These are phyloP conservation scores for Lagocephalus sceleratus DNA, from an alignment of 2,797 vertebrate genomes.

Conservation along the genomic window DNA sequence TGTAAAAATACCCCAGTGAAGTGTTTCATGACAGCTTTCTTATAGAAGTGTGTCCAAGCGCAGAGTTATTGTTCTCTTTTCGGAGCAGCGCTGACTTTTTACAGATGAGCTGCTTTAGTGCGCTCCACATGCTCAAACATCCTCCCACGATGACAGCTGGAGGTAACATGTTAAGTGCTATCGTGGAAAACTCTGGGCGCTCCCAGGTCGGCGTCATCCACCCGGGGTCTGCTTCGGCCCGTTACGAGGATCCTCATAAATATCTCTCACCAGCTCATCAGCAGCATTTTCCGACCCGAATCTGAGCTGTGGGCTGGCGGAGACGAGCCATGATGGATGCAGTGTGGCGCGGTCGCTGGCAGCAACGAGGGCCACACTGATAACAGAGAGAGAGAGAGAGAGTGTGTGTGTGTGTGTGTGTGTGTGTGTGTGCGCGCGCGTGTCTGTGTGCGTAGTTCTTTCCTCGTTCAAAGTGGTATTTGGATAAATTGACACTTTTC, in stretches of 20 bases:
- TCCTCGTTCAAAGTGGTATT: background rate
- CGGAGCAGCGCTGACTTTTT: constrained; percentile 5
- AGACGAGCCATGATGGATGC: constrained; percentile 75
- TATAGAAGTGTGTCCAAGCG: background rate
- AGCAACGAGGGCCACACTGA: constrained; percentile 43
- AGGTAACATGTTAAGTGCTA: constrained; percentile 63
- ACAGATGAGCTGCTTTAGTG: constrained; percentile 39
- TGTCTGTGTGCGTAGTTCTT: too few species aligned
- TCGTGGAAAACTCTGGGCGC: constrained; percentile 34
- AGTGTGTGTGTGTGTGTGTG: constrained; percentile 6
- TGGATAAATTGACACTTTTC: too few species aligned
- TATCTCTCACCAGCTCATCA: constrained; percentile 82
- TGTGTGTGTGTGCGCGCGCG: constrained; percentile 1
- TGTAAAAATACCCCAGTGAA: background rate
- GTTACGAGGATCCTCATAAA: constrained; percentile 78
- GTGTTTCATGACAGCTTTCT: constrained; percentile 7
- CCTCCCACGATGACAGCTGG: constrained; percentile 51
- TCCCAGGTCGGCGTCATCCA: constrained; percentile 61
- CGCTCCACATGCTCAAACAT: constrained; percentile 23
- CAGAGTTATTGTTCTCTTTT: background rate
- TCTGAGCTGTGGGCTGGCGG: constrained; percentile 47
- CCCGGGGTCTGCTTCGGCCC: constrained; percentile 62
- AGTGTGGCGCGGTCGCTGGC: constrained; percentile 55
- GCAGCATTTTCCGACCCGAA: constrained; percentile 37
- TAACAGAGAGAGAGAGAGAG: constrained; percentile 26